phyloP scores from a whole-genome alignment of 2,113 vertebrate genomes.

The Anthoscopus minutus region DNA sequence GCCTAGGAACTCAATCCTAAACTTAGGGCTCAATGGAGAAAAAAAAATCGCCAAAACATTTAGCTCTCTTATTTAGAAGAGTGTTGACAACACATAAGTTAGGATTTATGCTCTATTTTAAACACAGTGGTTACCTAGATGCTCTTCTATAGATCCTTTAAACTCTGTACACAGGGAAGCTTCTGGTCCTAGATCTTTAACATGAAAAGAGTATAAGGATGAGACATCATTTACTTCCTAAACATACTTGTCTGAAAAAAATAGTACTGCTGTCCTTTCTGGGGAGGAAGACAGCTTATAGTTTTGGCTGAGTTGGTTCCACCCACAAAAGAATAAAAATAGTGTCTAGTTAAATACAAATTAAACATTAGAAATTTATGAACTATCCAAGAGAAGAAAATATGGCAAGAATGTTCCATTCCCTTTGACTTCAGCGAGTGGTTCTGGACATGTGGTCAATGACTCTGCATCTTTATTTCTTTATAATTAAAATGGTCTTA shows the following conservation, averaged over 20 bases:
- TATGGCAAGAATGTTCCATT: neutral
- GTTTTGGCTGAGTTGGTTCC: constrained; percentile 13
- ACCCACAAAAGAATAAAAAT: neutral
- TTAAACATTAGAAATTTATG: neutral
- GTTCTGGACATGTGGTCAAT: neutral
- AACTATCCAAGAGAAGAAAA: neutral
- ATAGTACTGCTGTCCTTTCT: neutral
- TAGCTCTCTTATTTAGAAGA: neutral
- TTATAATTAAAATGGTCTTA: neutral
- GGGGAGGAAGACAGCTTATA: neutral
- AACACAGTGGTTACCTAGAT: neutral
- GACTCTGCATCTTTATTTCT: neutral
- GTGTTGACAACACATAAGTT: neutral
- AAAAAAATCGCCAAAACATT: neutral
- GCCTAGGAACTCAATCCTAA: neutral
- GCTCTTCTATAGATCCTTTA: neutral
- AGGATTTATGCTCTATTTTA: neutral
- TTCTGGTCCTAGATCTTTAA: neutral
- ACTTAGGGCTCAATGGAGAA: neutral
- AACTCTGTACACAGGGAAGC: neutral
- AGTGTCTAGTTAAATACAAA: neutral
- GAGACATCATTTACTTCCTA: neutral
- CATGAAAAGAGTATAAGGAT: neutral
- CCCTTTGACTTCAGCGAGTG: neutral
- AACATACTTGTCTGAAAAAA: neutral